Evolutionary conservation across 2,888 invertebrate species (phyloP).

Genomic region (Andrena dorsata): DNA sequence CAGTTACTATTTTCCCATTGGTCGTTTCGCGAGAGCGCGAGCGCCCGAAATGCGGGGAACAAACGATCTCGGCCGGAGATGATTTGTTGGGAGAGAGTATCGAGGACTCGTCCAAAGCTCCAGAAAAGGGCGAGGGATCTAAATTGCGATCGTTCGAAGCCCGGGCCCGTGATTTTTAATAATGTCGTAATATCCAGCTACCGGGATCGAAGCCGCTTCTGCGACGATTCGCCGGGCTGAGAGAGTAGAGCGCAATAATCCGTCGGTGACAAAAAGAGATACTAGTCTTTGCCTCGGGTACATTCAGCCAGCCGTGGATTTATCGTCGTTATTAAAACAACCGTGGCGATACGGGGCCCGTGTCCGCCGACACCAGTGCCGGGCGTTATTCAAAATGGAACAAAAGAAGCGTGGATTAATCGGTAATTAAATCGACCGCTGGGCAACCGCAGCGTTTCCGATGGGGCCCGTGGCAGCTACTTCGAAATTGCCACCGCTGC

Average conservation of each 20-base stretch:
- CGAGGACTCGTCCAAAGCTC: slow-evolving; percentile 42
- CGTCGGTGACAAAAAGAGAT: slow-evolving; percentile 47
- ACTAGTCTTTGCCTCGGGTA: slow-evolving; percentile 27
- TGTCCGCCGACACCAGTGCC: slow-evolving; percentile 26
- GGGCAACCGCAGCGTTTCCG: slow-evolving; percentile 29
- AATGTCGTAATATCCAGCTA: slow-evolving; percentile 46
- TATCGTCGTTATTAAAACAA: slow-evolving; percentile 72
- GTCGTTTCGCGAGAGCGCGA: slow-evolving; percentile 40
- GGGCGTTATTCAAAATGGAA: slow-evolving; percentile 63
- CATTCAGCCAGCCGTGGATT: slow-evolving; percentile 57
- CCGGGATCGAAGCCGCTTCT: slow-evolving; percentile 12
- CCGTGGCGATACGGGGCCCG: slow-evolving; percentile 60
- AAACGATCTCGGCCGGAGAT: slow-evolving; percentile 28
- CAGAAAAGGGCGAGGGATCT: slow-evolving; percentile 43
- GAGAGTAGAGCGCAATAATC: slow-evolving; percentile 45
- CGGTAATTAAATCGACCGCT: slow-evolving; percentile 70
- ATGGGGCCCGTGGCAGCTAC: neutral
- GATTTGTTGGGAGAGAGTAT: slow-evolving; percentile 42
- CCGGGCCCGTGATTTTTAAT: slow-evolving; percentile 48
- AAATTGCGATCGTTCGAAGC: slow-evolving; percentile 45
- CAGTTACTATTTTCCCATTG: slow-evolving; percentile 68
- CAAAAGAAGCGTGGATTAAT: slow-evolving; percentile 68
- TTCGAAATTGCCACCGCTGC: neutral
- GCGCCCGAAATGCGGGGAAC: neutral
- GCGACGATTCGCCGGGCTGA: slow-evolving; percentile 18